phyloP scores from a whole-genome alignment of 2,888 invertebrate genomes.

The Strigamia transsilvanica region DNA sequence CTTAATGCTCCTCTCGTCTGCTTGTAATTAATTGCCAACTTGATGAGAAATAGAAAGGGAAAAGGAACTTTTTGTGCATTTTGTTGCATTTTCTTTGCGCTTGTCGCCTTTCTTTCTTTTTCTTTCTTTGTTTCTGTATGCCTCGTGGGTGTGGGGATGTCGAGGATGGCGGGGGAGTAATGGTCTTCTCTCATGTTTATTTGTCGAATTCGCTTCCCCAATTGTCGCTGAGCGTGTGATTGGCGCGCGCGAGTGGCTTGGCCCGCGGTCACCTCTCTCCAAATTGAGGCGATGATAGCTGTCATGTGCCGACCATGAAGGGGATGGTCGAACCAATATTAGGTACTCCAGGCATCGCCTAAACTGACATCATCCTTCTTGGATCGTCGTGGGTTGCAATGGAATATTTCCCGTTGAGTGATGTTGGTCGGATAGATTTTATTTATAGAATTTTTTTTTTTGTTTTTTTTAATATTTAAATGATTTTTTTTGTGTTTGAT shows the following conservation, averaged over 20 bases:
- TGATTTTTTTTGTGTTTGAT: background rate
- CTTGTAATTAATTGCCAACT: slow-evolving; percentile 35
- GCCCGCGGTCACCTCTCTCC: slow-evolving; percentile 52
- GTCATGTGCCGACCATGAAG: slow-evolving; percentile 48
- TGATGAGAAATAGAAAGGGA: background rate
- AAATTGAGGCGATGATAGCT: slow-evolving; percentile 52
- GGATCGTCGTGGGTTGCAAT: background rate
- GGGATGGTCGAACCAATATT: slow-evolving; percentile 43
- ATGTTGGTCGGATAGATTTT: background rate
- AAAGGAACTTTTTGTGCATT: background rate
- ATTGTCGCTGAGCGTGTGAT: slow-evolving; percentile 48
- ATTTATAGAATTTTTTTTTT: background rate
- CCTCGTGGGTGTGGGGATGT: slow-evolving; percentile 6
- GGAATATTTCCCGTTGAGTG: slow-evolving; percentile 11
- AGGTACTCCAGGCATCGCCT: slow-evolving; percentile 22
- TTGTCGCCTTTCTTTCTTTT: background rate
- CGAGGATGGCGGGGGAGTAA: background rate
- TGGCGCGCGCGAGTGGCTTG: slow-evolving; percentile 48
- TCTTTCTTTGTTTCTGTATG: background rate
- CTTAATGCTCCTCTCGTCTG: slow-evolving; percentile 24
- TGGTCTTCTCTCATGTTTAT: slow-evolving; percentile 43
- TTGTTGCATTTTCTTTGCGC: background rate
- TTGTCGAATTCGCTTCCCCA: slow-evolving; percentile 46
- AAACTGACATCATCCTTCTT: slow-evolving; percentile 8
- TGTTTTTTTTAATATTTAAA: background rate